Evolutionary conservation across 2,888 invertebrate species (phyloP).

Genomic region (Cecidostiba fungosa): DNA sequence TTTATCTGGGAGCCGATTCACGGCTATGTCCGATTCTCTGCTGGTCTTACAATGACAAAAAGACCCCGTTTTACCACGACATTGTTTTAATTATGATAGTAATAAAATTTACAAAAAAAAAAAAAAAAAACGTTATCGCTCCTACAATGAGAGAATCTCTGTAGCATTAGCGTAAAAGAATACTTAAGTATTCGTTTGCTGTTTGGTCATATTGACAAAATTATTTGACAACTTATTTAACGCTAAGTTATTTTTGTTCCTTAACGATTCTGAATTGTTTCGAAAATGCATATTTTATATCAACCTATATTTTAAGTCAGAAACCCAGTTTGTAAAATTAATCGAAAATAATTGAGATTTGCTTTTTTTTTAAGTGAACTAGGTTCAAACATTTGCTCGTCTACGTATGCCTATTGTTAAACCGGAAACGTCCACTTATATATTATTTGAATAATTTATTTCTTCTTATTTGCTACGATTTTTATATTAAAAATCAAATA

Average conservation of each 20-base stretch:
- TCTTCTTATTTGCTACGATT: conserved; percentile 4
- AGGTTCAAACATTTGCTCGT: conserved; percentile 17
- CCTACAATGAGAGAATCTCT: conserved; percentile 62
- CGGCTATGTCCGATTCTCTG: conserved; percentile 48
- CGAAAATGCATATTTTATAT: conserved; percentile 39
- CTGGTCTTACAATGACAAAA: conserved; percentile 50
- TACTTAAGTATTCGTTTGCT: conserved; percentile 35
- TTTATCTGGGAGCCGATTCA: conserved; percentile 51
- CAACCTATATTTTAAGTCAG: conserved; percentile 4
- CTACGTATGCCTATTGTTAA: conserved; percentile 17
- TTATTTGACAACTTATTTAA: conserved; percentile 32
- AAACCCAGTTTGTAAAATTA: conserved; percentile 49
- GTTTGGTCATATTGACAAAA: conserved; percentile 36
- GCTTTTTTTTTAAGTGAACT: conserved; percentile 2
- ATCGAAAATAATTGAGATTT: conserved; percentile 19
- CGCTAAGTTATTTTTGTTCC: conserved; percentile 46
- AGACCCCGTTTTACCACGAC: conserved; percentile 42
- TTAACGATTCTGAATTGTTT: conserved; percentile 35
- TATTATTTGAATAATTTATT: conserved; percentile 34
- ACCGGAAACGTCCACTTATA: neutral
- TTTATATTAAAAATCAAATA: conserved; percentile 22
- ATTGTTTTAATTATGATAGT: conserved; percentile 41
- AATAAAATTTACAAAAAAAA: too few species aligned
- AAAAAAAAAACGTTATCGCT: conserved; percentile 15
- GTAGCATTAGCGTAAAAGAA: conserved; percentile 43